Evolutionary conservation across 2,888 invertebrate genomes (phyloP).

Genomic region (Rambutsinella grinnellia): DNA sequence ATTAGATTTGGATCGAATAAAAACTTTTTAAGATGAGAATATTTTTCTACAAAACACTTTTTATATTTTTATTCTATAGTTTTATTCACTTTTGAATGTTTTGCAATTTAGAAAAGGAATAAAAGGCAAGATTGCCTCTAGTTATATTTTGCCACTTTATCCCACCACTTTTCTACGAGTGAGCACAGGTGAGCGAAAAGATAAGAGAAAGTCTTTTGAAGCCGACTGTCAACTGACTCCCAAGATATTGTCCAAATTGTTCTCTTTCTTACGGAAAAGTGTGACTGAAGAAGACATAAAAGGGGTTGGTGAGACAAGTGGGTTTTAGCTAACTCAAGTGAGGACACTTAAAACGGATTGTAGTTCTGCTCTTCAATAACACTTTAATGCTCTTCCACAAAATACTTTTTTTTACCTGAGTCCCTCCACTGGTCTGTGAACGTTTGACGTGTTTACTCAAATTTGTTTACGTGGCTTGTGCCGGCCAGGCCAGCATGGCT

Average conservation of each 20-base stretch:
- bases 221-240: background rate
- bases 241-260: too few relatives aligned
- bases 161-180: conserved; percentile 18
- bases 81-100: too few relatives aligned
- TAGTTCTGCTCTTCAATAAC: background rate
- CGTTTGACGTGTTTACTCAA: conserved; percentile 3
- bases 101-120: background rate
- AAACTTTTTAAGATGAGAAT: too few relatives aligned
- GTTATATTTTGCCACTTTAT: conserved; percentile 1
- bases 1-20: too few relatives aligned
- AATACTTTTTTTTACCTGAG: conserved; percentile 14
- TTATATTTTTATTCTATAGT: too few relatives aligned
- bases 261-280: background rate
- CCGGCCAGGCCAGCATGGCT: background rate
- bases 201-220: conserved; percentile 11
- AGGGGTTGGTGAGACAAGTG: conserved; percentile 5
- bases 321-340: conserved; percentile 19
- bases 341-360: conserved; percentile 32
- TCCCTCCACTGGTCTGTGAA: too few relatives aligned
- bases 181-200: conserved; percentile 25
- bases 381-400: background rate
- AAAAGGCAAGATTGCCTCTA: conserved; percentile 25
- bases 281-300: conserved; percentile 15
- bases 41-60: too few relatives aligned
- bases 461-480: background rate